Conservation (phyloP, 1,140 invertebrate species). For the Musca vetustissima region DNA sequence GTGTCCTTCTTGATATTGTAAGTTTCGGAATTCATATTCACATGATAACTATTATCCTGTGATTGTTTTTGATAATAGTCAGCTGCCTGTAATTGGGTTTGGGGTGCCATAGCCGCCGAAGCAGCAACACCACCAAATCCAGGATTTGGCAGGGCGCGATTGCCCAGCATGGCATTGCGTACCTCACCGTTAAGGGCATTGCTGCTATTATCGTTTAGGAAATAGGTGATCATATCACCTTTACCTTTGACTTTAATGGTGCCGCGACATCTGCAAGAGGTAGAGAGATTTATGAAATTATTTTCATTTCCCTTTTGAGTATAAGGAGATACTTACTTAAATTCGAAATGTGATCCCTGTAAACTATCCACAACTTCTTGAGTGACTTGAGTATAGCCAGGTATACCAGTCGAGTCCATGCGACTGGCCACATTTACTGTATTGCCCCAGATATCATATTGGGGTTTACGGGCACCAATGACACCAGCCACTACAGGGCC, state of each 20-base stretch:
- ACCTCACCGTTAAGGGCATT: conserved; percentile 51
- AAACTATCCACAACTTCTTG: conserved; percentile 69
- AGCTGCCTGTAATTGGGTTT: conserved; percentile 9
- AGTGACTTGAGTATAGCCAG: conserved; percentile 83
- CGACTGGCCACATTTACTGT: conserved; percentile 83
- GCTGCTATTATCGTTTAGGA: conserved; percentile 66
- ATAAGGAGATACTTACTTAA: conserved; percentile 34
- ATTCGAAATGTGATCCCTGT: conserved; percentile 54
- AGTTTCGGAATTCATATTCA: conserved; percentile 45
- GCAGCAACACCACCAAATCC: conserved; percentile 1
- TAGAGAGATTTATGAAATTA: too few species aligned
- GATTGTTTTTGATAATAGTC: conserved; percentile 52
- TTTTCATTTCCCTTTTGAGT: not conserved
- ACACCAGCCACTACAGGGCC: conserved; percentile 93
- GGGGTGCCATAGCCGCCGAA: conserved; percentile 28
- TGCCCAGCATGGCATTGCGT: conserved; percentile 48
- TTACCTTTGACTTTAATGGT: conserved; percentile 92
- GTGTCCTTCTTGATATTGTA: conserved; percentile 51
- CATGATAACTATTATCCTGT: conserved; percentile 42
- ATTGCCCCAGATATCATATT: conserved; percentile 97
- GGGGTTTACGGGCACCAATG: conserved; percentile 90
- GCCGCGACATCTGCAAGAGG: conserved; percentile 73
- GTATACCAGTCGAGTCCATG: conserved; percentile 84
- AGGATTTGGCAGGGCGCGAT: conserved; percentile 26
- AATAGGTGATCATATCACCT: conserved; percentile 92